Evolutionary conservation across 2,888 invertebrate species (phyloP), one percentile per base, ranked within the genome.

Genomic region (Lasioglossum marginatum): DNA sequence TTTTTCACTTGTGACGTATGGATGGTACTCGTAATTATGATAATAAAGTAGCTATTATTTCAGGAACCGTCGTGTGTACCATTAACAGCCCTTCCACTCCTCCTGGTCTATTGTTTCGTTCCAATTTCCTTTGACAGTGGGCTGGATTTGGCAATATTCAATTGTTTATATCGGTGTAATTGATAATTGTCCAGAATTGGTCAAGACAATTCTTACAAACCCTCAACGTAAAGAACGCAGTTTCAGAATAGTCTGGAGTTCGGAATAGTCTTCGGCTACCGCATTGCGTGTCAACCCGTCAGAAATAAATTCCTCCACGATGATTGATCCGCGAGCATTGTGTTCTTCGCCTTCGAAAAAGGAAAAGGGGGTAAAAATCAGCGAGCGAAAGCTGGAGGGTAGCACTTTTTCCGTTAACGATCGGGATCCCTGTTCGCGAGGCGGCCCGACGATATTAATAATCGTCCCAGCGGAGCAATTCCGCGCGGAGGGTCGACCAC

Each of bases 1-100:
- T 89, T 89, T 90, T 89, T 89, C 89, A 89, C 89, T 90, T 86
- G 90, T 87, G 90, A 88, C 90, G 90, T 90, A 89, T 86, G 88
- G 81, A 89, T 89, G 88, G 81, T 84, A 86, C 66, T 90, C 88
- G 86, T 90, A 79, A 68, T 66, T 66, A 66, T 87, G 68, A 83
- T 83, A 90, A 89, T 89, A 89, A 89, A 89, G 88, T 89, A 90
- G 86, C 78, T 72, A 80, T 86, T 89, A 85, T 89, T 90, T 90
- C 89, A 88, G 90, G 86, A 89, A 74, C 34, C 57, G 63, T 34
- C 60, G 74, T 76, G 77, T 76, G 66, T 82, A 81, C 75, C 31
- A 74, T 77, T 86, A 66, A 74, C 52, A 34, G 4, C 3, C 66
- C 6, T 8, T 68, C 10, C 8, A 31, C 10, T 60, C 37, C 4